Evolutionary conservation across 1,140 invertebrate genomes (phyloP), one percentile per base, ranked within the genome.

Genomic region (Pseudoatta argentina): DNA sequence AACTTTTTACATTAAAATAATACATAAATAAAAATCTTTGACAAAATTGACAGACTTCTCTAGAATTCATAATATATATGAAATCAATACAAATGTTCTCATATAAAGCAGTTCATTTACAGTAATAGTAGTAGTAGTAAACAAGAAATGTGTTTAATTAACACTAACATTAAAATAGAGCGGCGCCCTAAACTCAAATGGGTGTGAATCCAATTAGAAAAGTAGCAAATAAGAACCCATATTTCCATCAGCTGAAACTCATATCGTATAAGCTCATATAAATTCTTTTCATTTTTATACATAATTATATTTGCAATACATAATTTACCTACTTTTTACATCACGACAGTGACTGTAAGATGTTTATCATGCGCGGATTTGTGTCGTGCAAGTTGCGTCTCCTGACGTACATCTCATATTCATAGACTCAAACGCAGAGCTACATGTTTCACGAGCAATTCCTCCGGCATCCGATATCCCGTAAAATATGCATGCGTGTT

Each of bases 401-500:
- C 39, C n/a, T 39, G 44, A 73, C 57, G 39, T 44, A 24, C 85
- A 86, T 86, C 76, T 81, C 76, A 44, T 86, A 86, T 86, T 86
- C 85, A 86, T 86, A 64, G 76, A 86, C 77, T 71, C 66, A 71
- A 86, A 86, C 57, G 64, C 76, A 30, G 66, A 21, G 85, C 77
- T 81, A 79, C 85, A 82, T 86, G 59, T 86, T 86, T 86, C 85
- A 81, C 53, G 59, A 57, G 77, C 77, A 86, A 86, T 86, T 86
- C 78, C 85, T 82, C 39, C 57, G 16, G 14, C 44, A 27, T 55
- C 64, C 66, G 77, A 86, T 86, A 86, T 53, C 51, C 55, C 7
- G 85, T 86, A 69, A 86, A 86, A 86, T 86, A 86, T 86, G 85
- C 85, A 86, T 72, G 55, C 57, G 77, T 71, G 64, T 86, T 86